A percentile compares a stretch with the other conserved stretches of the same genome.
These are phyloP conservation scores for Desmodus rotundus DNA, from an alignment of 2,113 vertebrate genomes.

Conservation along the genomic window DNA sequence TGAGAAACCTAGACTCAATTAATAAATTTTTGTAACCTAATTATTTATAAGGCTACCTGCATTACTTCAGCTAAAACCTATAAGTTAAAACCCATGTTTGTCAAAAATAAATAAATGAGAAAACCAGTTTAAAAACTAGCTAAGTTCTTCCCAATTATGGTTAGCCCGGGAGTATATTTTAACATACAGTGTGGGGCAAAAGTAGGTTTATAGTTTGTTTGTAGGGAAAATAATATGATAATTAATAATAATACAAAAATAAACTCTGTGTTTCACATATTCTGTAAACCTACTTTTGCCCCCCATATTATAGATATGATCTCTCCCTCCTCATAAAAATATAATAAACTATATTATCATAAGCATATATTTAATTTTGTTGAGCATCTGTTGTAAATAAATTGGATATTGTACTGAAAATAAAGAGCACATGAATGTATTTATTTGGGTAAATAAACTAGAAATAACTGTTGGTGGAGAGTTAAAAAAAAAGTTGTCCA, in stretches of 20 bases:
- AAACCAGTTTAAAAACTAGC: background rate
- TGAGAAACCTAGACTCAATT: background rate
- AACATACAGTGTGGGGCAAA: background rate
- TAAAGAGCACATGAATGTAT: background rate
- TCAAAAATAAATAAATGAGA: background rate
- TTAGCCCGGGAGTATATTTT: background rate
- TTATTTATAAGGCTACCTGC: background rate
- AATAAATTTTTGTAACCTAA: background rate
- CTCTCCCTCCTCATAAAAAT: background rate
- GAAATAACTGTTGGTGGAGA: background rate
- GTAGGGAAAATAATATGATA: background rate
- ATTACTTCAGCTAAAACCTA: background rate
- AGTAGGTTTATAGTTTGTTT: background rate
- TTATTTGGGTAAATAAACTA: background rate
- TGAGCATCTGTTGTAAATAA: background rate
- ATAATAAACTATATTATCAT: background rate
- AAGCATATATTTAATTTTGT: constrained; percentile 23
- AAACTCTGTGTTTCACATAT: background rate
- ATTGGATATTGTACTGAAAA: background rate
- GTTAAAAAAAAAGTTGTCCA: background rate
- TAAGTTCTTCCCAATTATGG: background rate
- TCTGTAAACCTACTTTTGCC: background rate
- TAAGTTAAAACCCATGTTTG: background rate
- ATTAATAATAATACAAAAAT: background rate
- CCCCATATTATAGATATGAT: background rate